Base-by-base conservation (phyloP, 2,888 invertebrate species). In the Scaptomyza polygonia region DNA sequence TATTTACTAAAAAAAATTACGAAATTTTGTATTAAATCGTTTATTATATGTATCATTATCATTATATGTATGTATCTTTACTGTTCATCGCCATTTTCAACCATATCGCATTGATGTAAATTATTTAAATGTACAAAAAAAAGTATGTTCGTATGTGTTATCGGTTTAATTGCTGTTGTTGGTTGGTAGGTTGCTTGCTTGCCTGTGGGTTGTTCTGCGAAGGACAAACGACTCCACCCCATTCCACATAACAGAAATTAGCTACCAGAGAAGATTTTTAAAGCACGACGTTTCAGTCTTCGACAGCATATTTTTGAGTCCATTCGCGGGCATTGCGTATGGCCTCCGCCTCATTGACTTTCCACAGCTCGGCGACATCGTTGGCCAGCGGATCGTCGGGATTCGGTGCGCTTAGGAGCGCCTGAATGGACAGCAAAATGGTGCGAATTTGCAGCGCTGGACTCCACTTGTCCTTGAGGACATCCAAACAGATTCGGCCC, bases 301-400 rank as follows among this genome's bases (percentile, higher is more conserved):
- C 73, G 16, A 73, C 73, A 29, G 97, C 97, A 91, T 97, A 97
- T 93, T 96, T 95, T 91, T 96, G 95, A 91, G 97, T 97, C 97
- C 97, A 97, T 92, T 97, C 97, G 93, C 96, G 96, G 90, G 97
- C 97, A 93, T 96, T 96, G 90, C 96, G 94, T 92, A 99, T 98
- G 85, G 99, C 99, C 93, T 97, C 97, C 79, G 94, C 95, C 93
- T 99, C 98, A 92, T 99, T 98, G 86, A 96, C 95, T 94, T 99
- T 99, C 99, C 99, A 99, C 90, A 98, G 94, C 92, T 98, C 98
- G 55, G 99, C 99, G 88, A 99, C 98, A 93, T 98, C 98, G 93
- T 98, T 98, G 68, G 97, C 97, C 90, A 98, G 93, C 57, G 98
- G 98, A 93, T 99, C 98, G 92, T 99, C 99, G 5, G 99, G 99